Evolutionary conservation across 2,113 vertebrate genomes (phyloP).

Genomic region (Tupaia tana): DNA sequence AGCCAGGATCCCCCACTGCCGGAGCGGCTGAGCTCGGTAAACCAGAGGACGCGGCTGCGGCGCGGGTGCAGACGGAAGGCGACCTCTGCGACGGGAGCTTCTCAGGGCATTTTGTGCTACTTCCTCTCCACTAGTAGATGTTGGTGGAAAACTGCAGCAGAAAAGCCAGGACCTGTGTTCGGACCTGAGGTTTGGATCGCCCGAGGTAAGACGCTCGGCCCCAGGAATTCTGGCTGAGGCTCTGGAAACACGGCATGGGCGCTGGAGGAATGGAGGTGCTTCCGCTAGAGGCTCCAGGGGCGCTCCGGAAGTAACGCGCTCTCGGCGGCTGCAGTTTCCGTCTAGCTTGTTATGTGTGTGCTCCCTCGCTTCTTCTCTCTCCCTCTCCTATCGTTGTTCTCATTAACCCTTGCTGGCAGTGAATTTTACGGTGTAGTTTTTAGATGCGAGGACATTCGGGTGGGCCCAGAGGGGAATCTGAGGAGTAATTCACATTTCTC

Average conservation of each 20-base stretch:
- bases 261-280: not conserved
- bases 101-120: not conserved
- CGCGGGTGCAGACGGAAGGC: too few species aligned
- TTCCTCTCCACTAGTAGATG: not conserved
- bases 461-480: not conserved
- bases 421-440: not conserved
- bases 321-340: fast-evolving
- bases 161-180: not conserved
- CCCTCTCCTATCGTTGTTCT: not conserved
- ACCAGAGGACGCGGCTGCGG: too few species aligned
- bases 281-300: not conserved
- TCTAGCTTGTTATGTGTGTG: fast-evolving
- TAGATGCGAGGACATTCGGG: not conserved
- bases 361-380: not conserved
- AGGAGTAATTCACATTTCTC: not conserved
- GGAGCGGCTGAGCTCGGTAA: too few species aligned
- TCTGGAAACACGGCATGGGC: too few species aligned
- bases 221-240: too few species aligned
- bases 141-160: not conserved
- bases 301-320: not conserved
- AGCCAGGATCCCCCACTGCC: too few species aligned
- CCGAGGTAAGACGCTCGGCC: too few species aligned
- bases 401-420: not conserved
- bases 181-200: too few species aligned
- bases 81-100: not conserved